Conservation (phyloP, 2,888 invertebrate species). For the Hymenopus coronatus region DNA sequence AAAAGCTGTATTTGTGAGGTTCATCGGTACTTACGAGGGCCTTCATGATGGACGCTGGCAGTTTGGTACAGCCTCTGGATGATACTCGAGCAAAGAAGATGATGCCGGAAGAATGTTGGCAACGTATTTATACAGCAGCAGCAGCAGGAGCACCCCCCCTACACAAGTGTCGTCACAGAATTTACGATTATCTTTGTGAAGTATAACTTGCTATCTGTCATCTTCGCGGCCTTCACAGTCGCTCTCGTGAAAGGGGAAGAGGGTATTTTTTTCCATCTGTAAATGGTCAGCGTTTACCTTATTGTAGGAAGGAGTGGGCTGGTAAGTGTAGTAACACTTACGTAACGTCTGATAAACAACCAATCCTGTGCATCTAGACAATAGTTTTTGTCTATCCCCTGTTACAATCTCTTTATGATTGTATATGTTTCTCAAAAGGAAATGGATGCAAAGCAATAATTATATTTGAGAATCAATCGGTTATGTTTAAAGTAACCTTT, state of each 20-base stretch:
- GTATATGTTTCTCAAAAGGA: too few relatives aligned
- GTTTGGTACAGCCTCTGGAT: background rate
- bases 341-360: background rate
- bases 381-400: too few relatives aligned
- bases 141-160: background rate
- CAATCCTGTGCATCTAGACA: background rate
- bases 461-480: too few relatives aligned
- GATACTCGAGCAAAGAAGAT: background rate
- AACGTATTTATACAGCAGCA: background rate
- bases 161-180: background rate
- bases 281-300: background rate
- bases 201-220: background rate
- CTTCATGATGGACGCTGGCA: background rate
- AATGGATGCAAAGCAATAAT: too few relatives aligned
- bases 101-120: background rate
- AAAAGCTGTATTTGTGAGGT: too few relatives aligned
- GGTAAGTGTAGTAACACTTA: too few relatives aligned
- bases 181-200: background rate
- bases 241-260: background rate
- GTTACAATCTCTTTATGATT: too few relatives aligned
- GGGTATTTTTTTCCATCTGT: background rate
- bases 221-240: background rate
- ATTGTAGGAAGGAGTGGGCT: background rate
- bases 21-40: background rate
- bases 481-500: too few relatives aligned